phyloP scores from a whole-genome alignment of 2,888 invertebrate species.

The Leucoptera coffeella region DNA sequence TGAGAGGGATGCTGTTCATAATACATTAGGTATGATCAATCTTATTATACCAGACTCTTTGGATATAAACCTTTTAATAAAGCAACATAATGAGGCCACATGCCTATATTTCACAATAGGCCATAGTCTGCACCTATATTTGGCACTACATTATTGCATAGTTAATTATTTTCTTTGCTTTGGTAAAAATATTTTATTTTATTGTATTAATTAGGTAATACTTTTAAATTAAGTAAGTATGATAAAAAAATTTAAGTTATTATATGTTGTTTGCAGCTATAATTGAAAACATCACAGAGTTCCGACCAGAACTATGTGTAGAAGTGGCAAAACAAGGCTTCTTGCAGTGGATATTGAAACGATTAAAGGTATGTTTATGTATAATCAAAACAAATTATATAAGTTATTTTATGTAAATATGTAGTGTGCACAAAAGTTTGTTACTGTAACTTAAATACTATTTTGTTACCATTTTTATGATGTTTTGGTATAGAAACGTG shows the following conservation, averaged over 20 bases:
- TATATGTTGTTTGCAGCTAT: constrained; percentile 54
- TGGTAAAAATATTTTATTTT: neutral
- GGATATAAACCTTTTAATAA: too few relatives aligned
- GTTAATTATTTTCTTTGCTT: neutral
- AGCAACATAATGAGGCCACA: too few relatives aligned
- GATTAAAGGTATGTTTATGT: constrained; percentile 79
- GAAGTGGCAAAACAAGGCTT: constrained; percentile 90
- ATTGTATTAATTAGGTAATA: neutral
- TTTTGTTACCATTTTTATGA: too few relatives aligned
- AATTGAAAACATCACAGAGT: constrained; percentile 92
- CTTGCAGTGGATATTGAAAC: constrained; percentile 84
- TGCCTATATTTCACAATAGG: too few relatives aligned
- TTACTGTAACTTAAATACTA: too few relatives aligned
- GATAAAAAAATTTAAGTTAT: too few relatives aligned
- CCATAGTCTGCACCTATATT: too few relatives aligned
- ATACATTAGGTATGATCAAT: constrained; percentile 66
- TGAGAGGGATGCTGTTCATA: constrained; percentile 94
- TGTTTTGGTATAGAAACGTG: too few relatives aligned
- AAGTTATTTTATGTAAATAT: neutral
- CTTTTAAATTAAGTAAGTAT: too few relatives aligned
- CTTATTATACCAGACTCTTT: neutral
- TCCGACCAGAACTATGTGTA: constrained; percentile 73
- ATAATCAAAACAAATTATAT: too few relatives aligned
- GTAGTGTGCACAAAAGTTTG: neutral
- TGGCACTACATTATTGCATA: too few relatives aligned